Evolutionary conservation across 1,140 invertebrate species (phyloP).

Genomic region (Zaprionus lachaisei): DNA sequence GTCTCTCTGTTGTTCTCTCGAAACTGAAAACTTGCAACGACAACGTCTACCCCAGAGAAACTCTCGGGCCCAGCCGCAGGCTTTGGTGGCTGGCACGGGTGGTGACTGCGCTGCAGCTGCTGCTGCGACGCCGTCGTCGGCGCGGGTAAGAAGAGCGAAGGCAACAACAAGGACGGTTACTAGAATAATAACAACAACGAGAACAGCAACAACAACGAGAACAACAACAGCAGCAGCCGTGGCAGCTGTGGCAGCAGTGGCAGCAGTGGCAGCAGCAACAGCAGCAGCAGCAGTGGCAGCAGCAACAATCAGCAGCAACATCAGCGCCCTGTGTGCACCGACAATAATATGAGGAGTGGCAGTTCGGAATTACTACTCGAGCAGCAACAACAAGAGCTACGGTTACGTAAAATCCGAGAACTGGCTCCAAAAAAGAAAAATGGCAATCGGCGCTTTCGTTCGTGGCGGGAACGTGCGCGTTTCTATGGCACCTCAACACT

Average conservation of each 20-base stretch:
- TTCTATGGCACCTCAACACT: slow-evolving; percentile 92
- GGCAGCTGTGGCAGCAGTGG: slow-evolving; percentile 26
- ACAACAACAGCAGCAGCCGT: slow-evolving; percentile 16
- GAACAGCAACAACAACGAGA: slow-evolving; percentile 16
- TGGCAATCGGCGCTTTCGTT: slow-evolving; percentile 87
- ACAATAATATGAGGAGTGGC: slow-evolving; percentile 91
- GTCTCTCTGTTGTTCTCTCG: not conserved
- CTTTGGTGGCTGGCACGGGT: slow-evolving; percentile 47
- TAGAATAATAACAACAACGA: slow-evolving; percentile 10
- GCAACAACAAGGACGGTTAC: slow-evolving; percentile 19
- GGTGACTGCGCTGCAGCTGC: slow-evolving; percentile 78
- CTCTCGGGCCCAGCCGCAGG: slow-evolving; percentile 50
- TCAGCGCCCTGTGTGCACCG: slow-evolving; percentile 83
- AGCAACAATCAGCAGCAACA: slow-evolving; percentile 72
- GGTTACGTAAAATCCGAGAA: slow-evolving; percentile 89
- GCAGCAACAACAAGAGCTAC: slow-evolving; percentile 88
- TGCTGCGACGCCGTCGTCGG: slow-evolving; percentile 70
- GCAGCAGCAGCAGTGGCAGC: slow-evolving; percentile 53
- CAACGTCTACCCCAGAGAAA: slow-evolving; percentile 32
- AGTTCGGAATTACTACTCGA: slow-evolving; percentile 94
- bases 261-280: slow-evolving; percentile 41
- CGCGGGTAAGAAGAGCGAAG: slow-evolving; percentile 39
- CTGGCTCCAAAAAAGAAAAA: slow-evolving; percentile 86
- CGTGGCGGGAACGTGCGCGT: slow-evolving; percentile 90
- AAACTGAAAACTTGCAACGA: slow-evolving; percentile 16